Evolutionary conservation across 2,113 vertebrate genomes (phyloP), one percentile per base, ranked within the genome.

Genomic region (Pseudorhombus dupliciocellatus): DNA sequence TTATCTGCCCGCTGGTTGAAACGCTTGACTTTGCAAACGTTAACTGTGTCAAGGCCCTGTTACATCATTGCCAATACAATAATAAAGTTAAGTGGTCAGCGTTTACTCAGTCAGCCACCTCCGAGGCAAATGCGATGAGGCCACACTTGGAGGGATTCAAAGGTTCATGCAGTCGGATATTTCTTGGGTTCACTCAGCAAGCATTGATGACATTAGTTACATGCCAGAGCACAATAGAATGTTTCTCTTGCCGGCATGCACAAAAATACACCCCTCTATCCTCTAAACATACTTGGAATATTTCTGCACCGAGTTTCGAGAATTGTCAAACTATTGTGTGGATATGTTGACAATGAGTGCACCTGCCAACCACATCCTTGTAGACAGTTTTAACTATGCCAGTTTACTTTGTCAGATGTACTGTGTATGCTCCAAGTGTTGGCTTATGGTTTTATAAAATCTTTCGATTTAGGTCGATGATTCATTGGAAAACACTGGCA

Each of bases 151-250:
- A 72, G 73, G 58, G 55, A 82, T 56, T 52, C 26, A 54, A 72
- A 48, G 58, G 53, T 81, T 69, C 70, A 80, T 61, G 59, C 62
- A 62, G 48, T 67, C 31, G 57, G 66, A 83, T 48, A 21, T 69
- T 74, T 87, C 81, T 77, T 69, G 84, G 66, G 70, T 72, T 84
- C 80, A 76, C 66, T 86, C 78, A 72, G 54, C 73, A 73, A 82
- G 72, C 79, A 62, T 62, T 63, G 80, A 83, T 78, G 73, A 75
- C 48, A 84, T 87, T 84, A 88, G 34, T 77, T 50, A 77, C 88
- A 90, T 67, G 75, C 73, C 84, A 83, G 48, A 77, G 68, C 73
- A 60, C 59, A 67, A 78, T 73, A 75, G 68, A 73, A 66, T 31
- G 42, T 60, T 79, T 70, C 55, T 74, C 76, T 54, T 20, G 57